Base-by-base conservation (phyloP, 2,888 invertebrate genomes). In the Catonia carolina region DNA sequence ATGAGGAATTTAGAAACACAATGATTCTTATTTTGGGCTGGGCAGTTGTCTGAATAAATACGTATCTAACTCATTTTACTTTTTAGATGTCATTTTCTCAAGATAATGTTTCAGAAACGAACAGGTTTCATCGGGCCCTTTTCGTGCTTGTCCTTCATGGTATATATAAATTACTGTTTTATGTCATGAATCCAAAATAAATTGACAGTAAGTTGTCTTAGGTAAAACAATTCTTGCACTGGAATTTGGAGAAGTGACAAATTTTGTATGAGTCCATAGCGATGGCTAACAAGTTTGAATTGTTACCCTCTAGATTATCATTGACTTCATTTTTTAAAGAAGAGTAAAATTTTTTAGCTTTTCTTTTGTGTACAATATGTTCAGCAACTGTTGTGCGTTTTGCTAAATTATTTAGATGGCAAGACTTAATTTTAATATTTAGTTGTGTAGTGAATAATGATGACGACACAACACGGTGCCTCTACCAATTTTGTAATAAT, bases 191-290 rank as follows among this genome's bases (percentile, higher is more conserved):
- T 58, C 53, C 36, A 53, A 54, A 59, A 53, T n/a, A 60, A 49
- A 51, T 49, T 27, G 35, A 52, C 60, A 10, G 59, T 59, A 17
- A 60, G 33, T 45, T 65, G 59, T 14, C 62, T 49, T 15, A 56
- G 56, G 58, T 62, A 64, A 49, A 54, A 59, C 23, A 56, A 50
- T 60, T 62, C 55, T 41, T 65, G 65, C 17, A 64, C 67, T 22
- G 67, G 66, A 14, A 67, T 49, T 48, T 63, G 65, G 10, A 65
- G 67, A 17, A 67, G 47, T 7, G 62, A 42, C 49, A 63, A 27
- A 47, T 65, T 64, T 54, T 64, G 63, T 57, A 67, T 63, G 37
- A 66, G 53, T 67, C 67, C 27, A 69, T 69, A 14, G 64, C 65
- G 31, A 69, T 56, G 23, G 63, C 39, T 8, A 57, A 31, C 7